Percentiles rank a stretch among this genome's conserved stretches.
Evolutionary conservation across 2,797 vertebrate species (phyloP).

Genomic region (Tapera naevia): DNA sequence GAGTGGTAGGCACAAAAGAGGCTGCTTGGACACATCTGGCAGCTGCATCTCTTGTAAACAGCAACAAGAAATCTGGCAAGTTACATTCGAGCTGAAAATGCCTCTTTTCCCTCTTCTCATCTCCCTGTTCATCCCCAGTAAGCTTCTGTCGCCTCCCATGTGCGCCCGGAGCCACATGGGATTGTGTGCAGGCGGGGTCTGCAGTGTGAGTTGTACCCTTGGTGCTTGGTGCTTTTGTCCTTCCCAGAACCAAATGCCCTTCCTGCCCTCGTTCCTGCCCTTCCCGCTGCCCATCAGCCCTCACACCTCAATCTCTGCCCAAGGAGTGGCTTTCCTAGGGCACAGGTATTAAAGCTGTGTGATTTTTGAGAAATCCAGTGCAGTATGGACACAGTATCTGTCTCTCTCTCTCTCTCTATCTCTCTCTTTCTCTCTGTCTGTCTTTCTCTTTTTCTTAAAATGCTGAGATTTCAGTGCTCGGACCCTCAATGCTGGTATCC

Average conservation of each 20-base stretch:
- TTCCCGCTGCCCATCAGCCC: background rate
- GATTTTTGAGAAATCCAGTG: constrained; percentile 75
- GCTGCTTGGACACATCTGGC: constrained; percentile 26
- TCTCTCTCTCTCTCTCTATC: constrained; percentile 57
- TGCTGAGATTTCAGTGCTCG: constrained; percentile 71
- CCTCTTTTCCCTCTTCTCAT: constrained; percentile 64
- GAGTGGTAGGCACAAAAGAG: background rate
- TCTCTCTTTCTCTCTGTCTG: constrained; percentile 48
- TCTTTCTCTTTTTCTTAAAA: constrained; percentile 71
- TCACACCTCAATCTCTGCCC: background rate
- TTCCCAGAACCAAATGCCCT: background rate
- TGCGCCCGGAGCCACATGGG: background rate
- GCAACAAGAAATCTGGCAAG: background rate
- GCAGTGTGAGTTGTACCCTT: background rate
- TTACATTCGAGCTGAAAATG: background rate
- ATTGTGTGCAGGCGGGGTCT: background rate
- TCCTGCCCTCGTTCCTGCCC: background rate
- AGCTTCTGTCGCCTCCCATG: constrained; percentile 41
- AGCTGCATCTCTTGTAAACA: background rate
- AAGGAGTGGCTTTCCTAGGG: constrained; percentile 56
- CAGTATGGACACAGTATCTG: constrained; percentile 72
- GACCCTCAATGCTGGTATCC: constrained; percentile 62
- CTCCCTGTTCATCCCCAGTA: constrained; percentile 19
- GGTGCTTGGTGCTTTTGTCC: constrained; percentile 37
- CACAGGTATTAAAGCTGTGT: constrained; percentile 75